Evolutionary conservation across 2,797 vertebrate species (phyloP), one percentile per base, ranked within the genome.

Genomic region (Mastacembelus armatus): DNA sequence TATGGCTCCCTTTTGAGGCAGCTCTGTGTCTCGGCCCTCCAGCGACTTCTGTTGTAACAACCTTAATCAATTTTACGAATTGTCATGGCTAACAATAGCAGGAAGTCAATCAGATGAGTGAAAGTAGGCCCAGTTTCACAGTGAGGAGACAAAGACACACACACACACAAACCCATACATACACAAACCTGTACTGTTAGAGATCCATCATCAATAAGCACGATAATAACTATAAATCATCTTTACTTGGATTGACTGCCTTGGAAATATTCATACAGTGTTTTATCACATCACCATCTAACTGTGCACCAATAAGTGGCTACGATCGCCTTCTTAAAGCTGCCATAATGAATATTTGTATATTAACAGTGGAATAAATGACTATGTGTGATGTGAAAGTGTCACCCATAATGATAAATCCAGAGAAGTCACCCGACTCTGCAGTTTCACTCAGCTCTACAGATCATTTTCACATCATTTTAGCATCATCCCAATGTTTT

Each of bases 51-150:
- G 74, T 77, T 74, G 66, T 68, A 81, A 83, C 75, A 74, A 79
- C 66, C 66, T 51, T 79, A 77, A 74, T 85, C 79, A 81, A 83
- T 85, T 81, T 85, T 78, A 85, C 66, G 88, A 88, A 88, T 84
- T 72, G 77, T 70, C 49, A 48, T 40, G 10, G 73, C 78, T 84
- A 82, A 88, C 71, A 86, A 87, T 87, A 85, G 55, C 29, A 45
- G 14, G 26, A 49, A 86, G 64, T 84, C 88, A 78, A 81, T 90
- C 75, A 77, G 81, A 76, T 45, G 38, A 54, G 54, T 76, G 80
- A 76, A n/a, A n/a, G n/a, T n/a, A n/a, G n/a, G n/a, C 65, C 71
- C 40, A 56, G 58, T 84, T 76, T 82, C 68, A 66, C 71, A 65
- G 65, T 75, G 30, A 30, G 59, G 14, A 43, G 40, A 82, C 63